Evolutionary conservation across 2,797 vertebrate genomes (phyloP).

Genomic region (Channa striata): DNA sequence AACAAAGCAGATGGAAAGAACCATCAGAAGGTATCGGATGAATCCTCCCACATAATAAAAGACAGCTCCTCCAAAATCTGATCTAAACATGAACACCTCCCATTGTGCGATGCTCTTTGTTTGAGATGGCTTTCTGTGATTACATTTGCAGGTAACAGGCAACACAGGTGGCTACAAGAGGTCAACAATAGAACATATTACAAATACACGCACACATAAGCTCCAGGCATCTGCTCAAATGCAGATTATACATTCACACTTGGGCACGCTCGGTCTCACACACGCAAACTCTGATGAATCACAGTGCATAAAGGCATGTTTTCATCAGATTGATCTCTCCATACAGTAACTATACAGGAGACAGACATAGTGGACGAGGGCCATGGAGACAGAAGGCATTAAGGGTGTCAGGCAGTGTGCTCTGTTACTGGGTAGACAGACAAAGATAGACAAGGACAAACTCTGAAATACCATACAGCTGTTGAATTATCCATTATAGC

Average conservation of each 20-base stretch:
- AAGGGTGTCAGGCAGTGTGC: constrained; percentile 83
- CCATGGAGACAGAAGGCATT: constrained; percentile 80
- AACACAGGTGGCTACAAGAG: constrained; percentile 68
- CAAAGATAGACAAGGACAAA: constrained; percentile 60
- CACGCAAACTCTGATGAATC: constrained; percentile 46
- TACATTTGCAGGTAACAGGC: constrained; percentile 70
- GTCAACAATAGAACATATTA: constrained; percentile 56
- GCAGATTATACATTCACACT: constrained; percentile 3
- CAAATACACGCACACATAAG: constrained; percentile 28
- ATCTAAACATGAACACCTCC: constrained; percentile 1
- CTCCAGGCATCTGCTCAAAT: not conserved
- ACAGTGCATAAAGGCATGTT: constrained; percentile 53
- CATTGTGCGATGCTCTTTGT: constrained; percentile 17
- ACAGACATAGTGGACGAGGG: constrained; percentile 53
- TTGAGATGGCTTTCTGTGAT: constrained; percentile 66
- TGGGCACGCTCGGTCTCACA: not conserved
- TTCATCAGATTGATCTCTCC: constrained; percentile 63
- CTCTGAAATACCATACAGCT: constrained; percentile 54
- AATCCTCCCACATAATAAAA: constrained; percentile 27
- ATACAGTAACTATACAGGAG: constrained; percentile 35
- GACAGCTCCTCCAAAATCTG: constrained; percentile 23
- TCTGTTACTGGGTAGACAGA: constrained; percentile 74
- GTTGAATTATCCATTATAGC: constrained; percentile 46
- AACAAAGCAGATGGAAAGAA: constrained; percentile 34
- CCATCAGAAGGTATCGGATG: constrained; percentile 1